phyloP scores from a whole-genome alignment of 2,113 vertebrate species.

The Esox niger region DNA sequence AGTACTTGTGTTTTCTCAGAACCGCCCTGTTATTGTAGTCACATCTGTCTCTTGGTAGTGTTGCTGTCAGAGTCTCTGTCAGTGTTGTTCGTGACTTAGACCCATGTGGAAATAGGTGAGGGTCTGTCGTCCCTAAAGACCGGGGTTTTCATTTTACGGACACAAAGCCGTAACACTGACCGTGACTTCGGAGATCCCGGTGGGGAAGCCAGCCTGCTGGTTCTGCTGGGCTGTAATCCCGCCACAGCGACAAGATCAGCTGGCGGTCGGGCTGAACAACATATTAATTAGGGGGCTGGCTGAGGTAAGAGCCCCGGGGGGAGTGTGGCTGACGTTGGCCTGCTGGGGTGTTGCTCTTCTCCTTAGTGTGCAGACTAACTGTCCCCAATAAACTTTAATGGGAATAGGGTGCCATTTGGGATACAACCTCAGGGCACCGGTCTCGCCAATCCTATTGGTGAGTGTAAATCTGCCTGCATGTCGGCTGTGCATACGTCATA shows the following conservation, averaged over 20 bases:
- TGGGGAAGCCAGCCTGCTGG: constrained; percentile 2
- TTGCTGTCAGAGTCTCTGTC: no score
- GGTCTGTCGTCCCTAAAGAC: not conserved
- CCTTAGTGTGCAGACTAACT: not conserved
- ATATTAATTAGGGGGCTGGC: constrained; percentile 14
- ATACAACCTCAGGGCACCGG: no score
- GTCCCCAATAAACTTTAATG: not conserved
- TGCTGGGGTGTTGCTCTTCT: not conserved
- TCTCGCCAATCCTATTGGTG: no score
- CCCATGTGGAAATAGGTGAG: constrained; percentile 7
- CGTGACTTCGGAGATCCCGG: not conserved
- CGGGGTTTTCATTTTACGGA: not conserved
- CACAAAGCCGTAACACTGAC: not conserved
- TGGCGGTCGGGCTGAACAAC: constrained; percentile 26
- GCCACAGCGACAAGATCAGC: constrained; percentile 26
- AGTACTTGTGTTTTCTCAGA: no score
- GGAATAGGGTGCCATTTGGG: not conserved
- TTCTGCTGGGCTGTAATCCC: not conserved
- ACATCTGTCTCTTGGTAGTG: no score
- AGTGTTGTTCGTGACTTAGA: not conserved
- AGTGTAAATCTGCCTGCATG: no score
- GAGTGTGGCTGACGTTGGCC: not conserved
- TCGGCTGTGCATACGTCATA: no score
- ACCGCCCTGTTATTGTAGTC: no score
- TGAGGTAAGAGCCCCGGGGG: not conserved